Evolutionary conservation across 2,888 invertebrate species (phyloP), one percentile per base, ranked within the genome.

Genomic region (Nomada lathburiana): DNA sequence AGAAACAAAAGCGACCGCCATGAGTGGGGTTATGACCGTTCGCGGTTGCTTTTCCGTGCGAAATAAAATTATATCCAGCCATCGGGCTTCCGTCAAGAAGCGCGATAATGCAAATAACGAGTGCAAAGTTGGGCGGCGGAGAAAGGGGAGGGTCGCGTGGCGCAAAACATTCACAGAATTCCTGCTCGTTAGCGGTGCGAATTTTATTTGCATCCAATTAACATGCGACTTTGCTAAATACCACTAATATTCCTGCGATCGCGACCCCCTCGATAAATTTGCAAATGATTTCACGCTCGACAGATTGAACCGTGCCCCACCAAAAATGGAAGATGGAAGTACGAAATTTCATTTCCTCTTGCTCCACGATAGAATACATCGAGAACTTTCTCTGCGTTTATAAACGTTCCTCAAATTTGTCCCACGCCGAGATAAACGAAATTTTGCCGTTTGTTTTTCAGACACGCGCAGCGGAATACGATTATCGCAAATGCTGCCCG

Each of bases 201-300:
- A 60, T 78, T 78, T 80, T 78, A 78, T 78, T 80, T 78, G 78
- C 78, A 67, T 80, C 60, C 78, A 68, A 78, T 80, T 80, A 78
- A 80, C 78, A 80, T 44, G 64, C 67, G 72, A 78, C 78, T 52
- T 71, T 10, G 29, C 67, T 78, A 80, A 80, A 80, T 78, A 72
- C 70, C 62, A 57, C 62, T 65, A 62, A 80, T 71, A 78, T 36
- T 63, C 44, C 13, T 7, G 44, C 47, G 47, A 50, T 55, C 50
- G 68, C 47, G 26, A 57, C 23, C 23, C 70, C 59, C 50, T 50
- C 65, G 53, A 65, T 62, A 26, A 67, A 70, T 42, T 69, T 69
- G 76, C 57, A 23, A 79, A 64, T 52, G 36, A 60, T 65, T 65
- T 26, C 9, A 36, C 36, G 36, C 53, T 44, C 53, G 26, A 62